Base-by-base conservation (phyloP, 2,113 vertebrate species). In the Myodes glareolus region DNA sequence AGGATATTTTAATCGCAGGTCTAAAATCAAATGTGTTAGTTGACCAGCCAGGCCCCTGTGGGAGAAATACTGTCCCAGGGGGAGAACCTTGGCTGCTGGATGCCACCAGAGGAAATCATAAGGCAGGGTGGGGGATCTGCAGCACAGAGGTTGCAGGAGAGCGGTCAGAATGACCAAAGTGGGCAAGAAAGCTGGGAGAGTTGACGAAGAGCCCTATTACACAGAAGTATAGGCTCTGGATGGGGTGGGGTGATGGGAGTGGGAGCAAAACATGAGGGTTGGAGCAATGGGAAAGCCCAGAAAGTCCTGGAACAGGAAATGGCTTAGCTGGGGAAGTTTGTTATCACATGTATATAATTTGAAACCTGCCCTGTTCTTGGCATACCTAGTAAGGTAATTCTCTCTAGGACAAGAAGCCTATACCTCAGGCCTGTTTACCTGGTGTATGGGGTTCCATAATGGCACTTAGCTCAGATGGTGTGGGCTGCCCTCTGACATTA, bases 401-500 rank as follows among this genome's bases (percentile, higher is more conserved):
- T 72, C 67, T 88, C 45, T 47, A 90, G 78, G 42, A 65, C 39
- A 19, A 42, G 73, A 75, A 65, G 25, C 76, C 76, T 76, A 67
- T 61, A 81, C 50, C 92, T 55, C n/a, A 89, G 81, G 16, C n/a
- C 50, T 52, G 27, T 33, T 50, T 55, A 31, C 55, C 47, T 78
- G 96, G 47, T 47, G 39, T 19, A 0, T 19, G 39, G 25, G 58
- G 7, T 50, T 27, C 47, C 67, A 27, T 80, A 88, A 47, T 89
- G 82, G 36, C 72, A 84, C 88, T 91, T 86, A 63, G 70, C 72
- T 45, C 68, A 93, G 39, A 84, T 33, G 65, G 72, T 90, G 61
- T 39, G 47, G 72, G 86, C 80, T 94, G 95, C 68, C 68, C 86
- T 95, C 95, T 97, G 97, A 94, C 94, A 93, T 97, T 87, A 96